Evolutionary conservation across 2,888 invertebrate genomes (phyloP), one percentile per base, ranked within the genome.

Genomic region (Limulus polyphemus): DNA sequence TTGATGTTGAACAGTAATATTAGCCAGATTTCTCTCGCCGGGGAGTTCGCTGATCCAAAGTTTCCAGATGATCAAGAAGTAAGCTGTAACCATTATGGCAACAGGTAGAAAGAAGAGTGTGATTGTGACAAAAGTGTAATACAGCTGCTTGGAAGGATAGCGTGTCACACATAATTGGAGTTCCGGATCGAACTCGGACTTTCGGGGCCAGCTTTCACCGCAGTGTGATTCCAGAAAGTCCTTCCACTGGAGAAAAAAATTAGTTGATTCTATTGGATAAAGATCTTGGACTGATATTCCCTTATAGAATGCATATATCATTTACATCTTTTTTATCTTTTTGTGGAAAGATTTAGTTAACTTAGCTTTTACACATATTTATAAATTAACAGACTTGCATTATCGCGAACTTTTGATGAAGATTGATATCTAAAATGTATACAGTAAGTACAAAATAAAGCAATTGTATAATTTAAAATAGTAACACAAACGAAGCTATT

Each of bases 31-130:
- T 47, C 72, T 65, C 67, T 78, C 78, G 0, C 77, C 78, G 1
- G 78, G 77, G 7, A 73, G 69, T 52, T 71, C 69, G 13, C 74
- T 72, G 11, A 72, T 72, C 77, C 78, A 78, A 13, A 79, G 72
- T 32, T 75, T 76, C 69, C 74, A 72, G 50, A 78, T 75, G 56
- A 79, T 78, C 55, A 77, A 70, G 56, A 72, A 69, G 65, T 78
- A 78, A 10, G 77, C 75, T 13, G 73, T 69, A 4, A 74, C 67
- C 78, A 79, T 79, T 47, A 78, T 72, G 47, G 74, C 63, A 17
- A 78, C 74, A 0, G 79, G 79, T 11, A 78, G 63, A 68, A 78
- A 78, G 70, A 76, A 79, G 46, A 79, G 69, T 0, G 75, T 75
- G 9, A 78, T 71, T 13, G 75, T 74, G 54, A 78, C 72, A 51